Evolutionary conservation across 2,797 vertebrate species (phyloP).

Genomic region (Enteromius trimaculatus): DNA sequence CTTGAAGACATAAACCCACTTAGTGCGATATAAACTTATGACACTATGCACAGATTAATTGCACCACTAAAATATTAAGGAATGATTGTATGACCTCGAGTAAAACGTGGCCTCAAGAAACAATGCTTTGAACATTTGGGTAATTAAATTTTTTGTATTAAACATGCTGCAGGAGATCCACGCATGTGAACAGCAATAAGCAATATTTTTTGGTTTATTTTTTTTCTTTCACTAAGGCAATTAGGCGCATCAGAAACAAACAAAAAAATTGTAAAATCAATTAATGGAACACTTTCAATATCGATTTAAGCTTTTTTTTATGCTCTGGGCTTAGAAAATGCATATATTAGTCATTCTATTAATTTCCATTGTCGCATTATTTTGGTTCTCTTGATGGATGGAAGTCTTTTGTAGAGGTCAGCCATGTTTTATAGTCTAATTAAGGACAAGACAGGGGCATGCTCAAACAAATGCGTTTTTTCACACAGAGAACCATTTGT

Average conservation of each 20-base stretch:
- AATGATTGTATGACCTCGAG: conserved; percentile 47
- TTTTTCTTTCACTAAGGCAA: not conserved
- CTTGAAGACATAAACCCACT: conserved; percentile 50
- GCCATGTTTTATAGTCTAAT: conserved; percentile 47
- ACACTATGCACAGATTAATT: conserved; percentile 57
- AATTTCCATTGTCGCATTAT: conserved; percentile 1
- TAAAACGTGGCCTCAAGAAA: conserved; percentile 53
- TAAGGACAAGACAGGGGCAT: conserved; percentile 43
- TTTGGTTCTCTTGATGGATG: conserved; percentile 44
- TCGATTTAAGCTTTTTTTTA: not conserved
- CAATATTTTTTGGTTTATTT: conserved; percentile 1
- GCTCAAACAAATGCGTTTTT: conserved; percentile 41
- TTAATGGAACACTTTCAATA: not conserved
- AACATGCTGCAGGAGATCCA: conserved; percentile 46
- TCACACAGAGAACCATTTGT: conserved; percentile 30
- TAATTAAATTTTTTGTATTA: conserved; percentile 50
- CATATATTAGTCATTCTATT: conserved; percentile 22
- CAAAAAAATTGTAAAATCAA: not conserved
- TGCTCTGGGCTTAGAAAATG: not conserved
- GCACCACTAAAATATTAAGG: conserved; percentile 53
- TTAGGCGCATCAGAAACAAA: not conserved
- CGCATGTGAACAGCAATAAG: conserved; percentile 29
- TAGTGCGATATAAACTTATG: conserved; percentile 37
- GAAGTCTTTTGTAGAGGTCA: conserved; percentile 44
- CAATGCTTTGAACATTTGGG: conserved; percentile 51